phyloP scores from a whole-genome alignment of 1,140 invertebrate genomes.

The Platorchestia sp. region DNA sequence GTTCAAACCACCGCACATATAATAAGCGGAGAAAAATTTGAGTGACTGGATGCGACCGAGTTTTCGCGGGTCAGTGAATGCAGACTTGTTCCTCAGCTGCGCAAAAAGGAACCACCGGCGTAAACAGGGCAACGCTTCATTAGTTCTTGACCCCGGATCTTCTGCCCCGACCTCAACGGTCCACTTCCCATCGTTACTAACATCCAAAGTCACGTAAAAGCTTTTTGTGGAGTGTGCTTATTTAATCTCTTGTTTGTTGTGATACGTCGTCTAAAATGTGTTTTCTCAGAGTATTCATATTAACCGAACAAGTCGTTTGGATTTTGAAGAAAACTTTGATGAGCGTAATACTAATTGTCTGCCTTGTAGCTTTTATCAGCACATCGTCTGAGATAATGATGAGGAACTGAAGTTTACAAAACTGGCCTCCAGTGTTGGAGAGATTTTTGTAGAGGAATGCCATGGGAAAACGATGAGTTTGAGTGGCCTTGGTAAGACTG shows the following conservation, averaged over 20 bases:
- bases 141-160: conserved; percentile 49
- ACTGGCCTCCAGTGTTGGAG: background rate
- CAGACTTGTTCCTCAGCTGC: conserved; percentile 21
- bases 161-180: conserved; percentile 24
- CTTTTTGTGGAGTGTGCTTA: background rate
- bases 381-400: background rate
- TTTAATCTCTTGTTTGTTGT: background rate
- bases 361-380: background rate
- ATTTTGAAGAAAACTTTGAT: background rate
- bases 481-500: background rate
- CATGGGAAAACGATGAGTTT: background rate
- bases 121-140: conserved; percentile 50
- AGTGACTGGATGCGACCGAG: conserved; percentile 17
- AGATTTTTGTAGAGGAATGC: background rate
- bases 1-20: background rate
- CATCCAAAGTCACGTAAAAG: conserved; percentile 13
- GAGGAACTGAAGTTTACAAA: background rate
- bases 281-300: background rate
- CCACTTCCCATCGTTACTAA: conserved; percentile 28
- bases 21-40: conserved; percentile 5
- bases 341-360: background rate
- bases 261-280: background rate
- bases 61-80: conserved; percentile 20
- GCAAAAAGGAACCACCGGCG: conserved; percentile 38
- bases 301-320: background rate